phyloP scores from a whole-genome alignment of 1,140 invertebrate species.

The Pygmarrhopalites habei region DNA sequence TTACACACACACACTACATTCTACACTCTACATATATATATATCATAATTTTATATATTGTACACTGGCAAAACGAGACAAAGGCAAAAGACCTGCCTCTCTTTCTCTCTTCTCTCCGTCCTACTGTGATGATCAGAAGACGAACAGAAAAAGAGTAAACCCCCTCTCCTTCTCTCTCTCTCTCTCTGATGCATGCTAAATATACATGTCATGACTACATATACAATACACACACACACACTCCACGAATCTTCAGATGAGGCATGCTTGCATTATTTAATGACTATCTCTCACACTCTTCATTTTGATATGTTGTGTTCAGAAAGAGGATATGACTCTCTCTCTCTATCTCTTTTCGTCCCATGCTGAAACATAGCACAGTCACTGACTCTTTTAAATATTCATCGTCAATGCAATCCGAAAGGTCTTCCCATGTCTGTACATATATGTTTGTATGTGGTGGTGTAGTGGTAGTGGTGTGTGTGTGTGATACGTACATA shows the following conservation, averaged over 20 bases:
- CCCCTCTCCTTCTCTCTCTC: too few relatives aligned
- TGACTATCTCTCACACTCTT: constrained; percentile 34
- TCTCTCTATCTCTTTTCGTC: too few relatives aligned
- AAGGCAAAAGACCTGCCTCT: not conserved
- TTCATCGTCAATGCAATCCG: constrained; percentile 19
- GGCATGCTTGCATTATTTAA: constrained; percentile 33
- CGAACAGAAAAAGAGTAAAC: not conserved
- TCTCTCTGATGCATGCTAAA: too few relatives aligned
- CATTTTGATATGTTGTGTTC: constrained; percentile 30
- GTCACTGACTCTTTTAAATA: constrained; percentile 26
- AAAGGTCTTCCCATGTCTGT: not conserved
- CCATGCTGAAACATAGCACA: too few relatives aligned
- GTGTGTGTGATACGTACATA: not conserved
- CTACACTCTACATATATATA: not conserved
- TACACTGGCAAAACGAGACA: not conserved
- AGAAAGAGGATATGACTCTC: constrained; percentile 32
- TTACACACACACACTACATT: not conserved
- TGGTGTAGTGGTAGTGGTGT: not conserved
- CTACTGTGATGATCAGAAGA: constrained; percentile 10
- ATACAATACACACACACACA: too few relatives aligned
- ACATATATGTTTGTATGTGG: not conserved
- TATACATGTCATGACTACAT: too few relatives aligned
- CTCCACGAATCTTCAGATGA: too few relatives aligned
- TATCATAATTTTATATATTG: not conserved
- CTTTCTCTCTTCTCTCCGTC: too few relatives aligned